Conservation (phyloP, 1,140 invertebrate genomes). For the Lepeophtheirus salmonis region DNA sequence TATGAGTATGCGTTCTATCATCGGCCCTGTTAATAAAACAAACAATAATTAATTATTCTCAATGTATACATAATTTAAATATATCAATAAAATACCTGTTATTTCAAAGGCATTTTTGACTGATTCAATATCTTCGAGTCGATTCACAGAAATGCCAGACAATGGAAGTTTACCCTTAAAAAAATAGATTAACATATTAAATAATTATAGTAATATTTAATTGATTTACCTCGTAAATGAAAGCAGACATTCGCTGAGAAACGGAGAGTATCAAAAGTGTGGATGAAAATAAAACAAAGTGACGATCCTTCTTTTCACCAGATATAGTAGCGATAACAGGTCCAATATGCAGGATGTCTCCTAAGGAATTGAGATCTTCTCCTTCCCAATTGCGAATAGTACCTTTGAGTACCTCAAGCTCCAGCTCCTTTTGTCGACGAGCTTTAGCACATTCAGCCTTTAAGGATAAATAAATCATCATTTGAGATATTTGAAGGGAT, state of each 20-base stretch:
- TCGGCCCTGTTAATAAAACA: conserved; percentile 51
- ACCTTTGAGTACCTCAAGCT: conserved; percentile 77
- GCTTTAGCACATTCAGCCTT: conserved; percentile 62
- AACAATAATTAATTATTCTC: conserved; percentile 13
- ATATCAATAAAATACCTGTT: conserved; percentile 34
- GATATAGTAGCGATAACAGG: conserved; percentile 21
- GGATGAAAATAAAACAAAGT: conserved; percentile 73
- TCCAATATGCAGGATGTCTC: conserved; percentile 54
- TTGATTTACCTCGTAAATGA: conserved; percentile 61
- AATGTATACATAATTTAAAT: not conserved
- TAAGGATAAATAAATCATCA: conserved; percentile 21
- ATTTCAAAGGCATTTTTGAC: conserved; percentile 81
- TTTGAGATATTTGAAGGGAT: conserved; percentile 11
- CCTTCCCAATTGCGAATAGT: conserved; percentile 85
- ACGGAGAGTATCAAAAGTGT: conserved; percentile 73
- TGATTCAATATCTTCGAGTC: conserved; percentile 54
- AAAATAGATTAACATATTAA: conserved; percentile 18
- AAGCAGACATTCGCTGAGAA: conserved; percentile 74
- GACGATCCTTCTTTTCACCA: conserved; percentile 44
- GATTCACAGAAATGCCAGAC: conserved; percentile 55
- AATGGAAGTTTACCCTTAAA: conserved; percentile 68
- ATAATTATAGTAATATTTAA: not conserved
- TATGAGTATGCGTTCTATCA: conserved; percentile 72
- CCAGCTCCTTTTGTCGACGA: conserved; percentile 83
- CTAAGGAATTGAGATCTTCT: conserved; percentile 52